These are phyloP conservation scores for Addax nasomaculatus DNA, from an alignment of 2,113 vertebrate species.

Conservation along the genomic window DNA sequence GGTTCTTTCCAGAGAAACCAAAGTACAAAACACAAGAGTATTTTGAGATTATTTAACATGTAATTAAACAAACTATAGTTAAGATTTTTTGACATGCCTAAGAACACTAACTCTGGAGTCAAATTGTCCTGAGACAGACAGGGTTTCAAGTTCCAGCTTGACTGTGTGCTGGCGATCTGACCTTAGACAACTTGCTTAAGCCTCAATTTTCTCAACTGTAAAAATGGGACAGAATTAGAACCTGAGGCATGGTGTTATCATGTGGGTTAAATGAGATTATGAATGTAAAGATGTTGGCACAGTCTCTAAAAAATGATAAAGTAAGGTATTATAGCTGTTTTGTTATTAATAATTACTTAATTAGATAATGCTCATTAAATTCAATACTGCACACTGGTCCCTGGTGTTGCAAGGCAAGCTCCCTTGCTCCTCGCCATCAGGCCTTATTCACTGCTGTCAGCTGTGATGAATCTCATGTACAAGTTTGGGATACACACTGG, in stretches of 20 bases:
- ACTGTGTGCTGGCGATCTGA: background rate
- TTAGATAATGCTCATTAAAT: background rate
- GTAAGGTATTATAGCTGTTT: background rate
- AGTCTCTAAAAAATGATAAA: background rate
- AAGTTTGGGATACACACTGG: slow-evolving; percentile 38
- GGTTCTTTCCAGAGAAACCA: slow-evolving; percentile 6
- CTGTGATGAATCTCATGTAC: background rate
- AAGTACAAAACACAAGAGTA: background rate
- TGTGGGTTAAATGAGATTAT: background rate
- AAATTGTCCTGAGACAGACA: background rate
- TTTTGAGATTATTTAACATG: slow-evolving; percentile 2
- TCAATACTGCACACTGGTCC: background rate
- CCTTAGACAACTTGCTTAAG: background rate
- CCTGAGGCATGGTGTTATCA: background rate
- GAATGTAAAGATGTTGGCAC: background rate
- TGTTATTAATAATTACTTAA: background rate
- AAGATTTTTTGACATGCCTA: background rate
- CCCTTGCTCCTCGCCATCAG: background rate
- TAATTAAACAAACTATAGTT: background rate
- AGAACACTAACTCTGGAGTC: background rate
- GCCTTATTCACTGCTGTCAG: background rate
- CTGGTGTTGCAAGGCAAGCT: background rate
- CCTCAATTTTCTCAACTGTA: background rate
- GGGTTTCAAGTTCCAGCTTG: slow-evolving; percentile 6
- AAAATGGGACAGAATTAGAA: background rate